Evolutionary conservation across 1,140 invertebrate species (phyloP).

Genomic region (Phocides pigmalion): DNA sequence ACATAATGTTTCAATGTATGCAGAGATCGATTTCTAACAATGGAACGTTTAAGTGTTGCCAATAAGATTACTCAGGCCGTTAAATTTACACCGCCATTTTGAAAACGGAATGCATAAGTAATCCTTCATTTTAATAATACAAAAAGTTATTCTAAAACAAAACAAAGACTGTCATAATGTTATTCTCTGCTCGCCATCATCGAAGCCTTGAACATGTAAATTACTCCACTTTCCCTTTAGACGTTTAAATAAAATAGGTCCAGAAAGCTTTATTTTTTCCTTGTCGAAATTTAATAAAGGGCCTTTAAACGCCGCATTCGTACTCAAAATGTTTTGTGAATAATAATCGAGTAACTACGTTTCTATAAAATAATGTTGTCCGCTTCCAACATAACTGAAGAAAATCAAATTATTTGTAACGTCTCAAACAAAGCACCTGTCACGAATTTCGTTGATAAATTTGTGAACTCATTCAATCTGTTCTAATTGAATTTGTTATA

Average conservation of each 20-base stretch:
- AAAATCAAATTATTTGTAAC: conserved; percentile 32
- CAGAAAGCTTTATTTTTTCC: conserved; percentile 29
- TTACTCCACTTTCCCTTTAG: conserved; percentile 36
- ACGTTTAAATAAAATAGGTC: conserved; percentile 31
- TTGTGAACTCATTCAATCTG: conserved; percentile 26
- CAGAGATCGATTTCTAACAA: too few species aligned
- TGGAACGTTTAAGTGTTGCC: too few species aligned
- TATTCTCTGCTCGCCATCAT: conserved; percentile 8
- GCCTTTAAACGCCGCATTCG: conserved; percentile 20
- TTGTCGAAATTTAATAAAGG: conserved; percentile 43
- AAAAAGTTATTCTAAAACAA: conserved; percentile 12
- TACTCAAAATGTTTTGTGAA: conserved; percentile 39
- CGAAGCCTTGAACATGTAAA: conserved; percentile 22
- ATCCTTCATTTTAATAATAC: background rate
- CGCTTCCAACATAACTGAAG: conserved; percentile 26
- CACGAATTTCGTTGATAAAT: conserved; percentile 26
- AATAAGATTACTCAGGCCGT: too few species aligned
- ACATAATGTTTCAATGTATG: too few species aligned
- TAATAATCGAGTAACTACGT: conserved; percentile 37
- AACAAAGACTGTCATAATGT: background rate
- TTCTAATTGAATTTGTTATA: conserved; percentile 29
- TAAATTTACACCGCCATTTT: conserved; percentile 15
- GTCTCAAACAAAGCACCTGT: conserved; percentile 27
- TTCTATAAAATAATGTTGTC: conserved; percentile 31
- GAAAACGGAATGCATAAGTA: background rate